Evolutionary conservation across 1,140 invertebrate genomes (phyloP).

Genomic region (Drosophila neocordata): DNA sequence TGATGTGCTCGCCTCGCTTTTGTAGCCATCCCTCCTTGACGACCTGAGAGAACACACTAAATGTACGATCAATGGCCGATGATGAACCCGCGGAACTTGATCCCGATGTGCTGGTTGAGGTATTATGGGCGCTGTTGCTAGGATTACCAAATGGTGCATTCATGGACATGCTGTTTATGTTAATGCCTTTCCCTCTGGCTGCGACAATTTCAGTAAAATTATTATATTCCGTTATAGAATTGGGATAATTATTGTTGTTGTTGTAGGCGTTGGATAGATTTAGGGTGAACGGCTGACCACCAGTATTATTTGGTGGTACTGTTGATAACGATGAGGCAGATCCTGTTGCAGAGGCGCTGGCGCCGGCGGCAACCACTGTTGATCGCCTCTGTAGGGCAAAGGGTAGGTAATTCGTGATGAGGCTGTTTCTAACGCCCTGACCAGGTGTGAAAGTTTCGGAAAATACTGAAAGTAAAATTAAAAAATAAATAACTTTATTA

Average conservation of each 20-base stretch:
- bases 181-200: background rate
- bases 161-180: slow-evolving; percentile 30
- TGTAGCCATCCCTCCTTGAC: slow-evolving; percentile 93
- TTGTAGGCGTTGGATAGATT: slow-evolving; percentile 38
- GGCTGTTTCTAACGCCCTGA: slow-evolving; percentile 59
- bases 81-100: background rate
- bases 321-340: slow-evolving; percentile 44
- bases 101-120: slow-evolving; percentile 18
- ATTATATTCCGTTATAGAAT: slow-evolving; percentile 20
- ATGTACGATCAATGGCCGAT: slow-evolving; percentile 30
- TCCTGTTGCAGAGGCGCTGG: slow-evolving; percentile 51
- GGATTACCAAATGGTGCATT: slow-evolving; percentile 19
- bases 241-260: slow-evolving; percentile 23
- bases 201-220: background rate
- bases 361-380: slow-evolving; percentile 63
- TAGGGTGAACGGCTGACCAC: slow-evolving; percentile 23
- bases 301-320: slow-evolving; percentile 13
- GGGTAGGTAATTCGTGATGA: slow-evolving; percentile 80
- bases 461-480: slow-evolving; percentile 16
- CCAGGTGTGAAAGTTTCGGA: slow-evolving; percentile 14
- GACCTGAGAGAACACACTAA: slow-evolving; percentile 72
- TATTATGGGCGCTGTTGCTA: slow-evolving; percentile 34
- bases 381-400: slow-evolving; percentile 73
- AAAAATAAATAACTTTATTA: too few species aligned
- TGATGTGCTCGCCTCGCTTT: slow-evolving; percentile 95